Evolutionary conservation across 2,888 invertebrate genomes (phyloP), one percentile per base, ranked within the genome.

Genomic region (Lamellibrachia satsuma): DNA sequence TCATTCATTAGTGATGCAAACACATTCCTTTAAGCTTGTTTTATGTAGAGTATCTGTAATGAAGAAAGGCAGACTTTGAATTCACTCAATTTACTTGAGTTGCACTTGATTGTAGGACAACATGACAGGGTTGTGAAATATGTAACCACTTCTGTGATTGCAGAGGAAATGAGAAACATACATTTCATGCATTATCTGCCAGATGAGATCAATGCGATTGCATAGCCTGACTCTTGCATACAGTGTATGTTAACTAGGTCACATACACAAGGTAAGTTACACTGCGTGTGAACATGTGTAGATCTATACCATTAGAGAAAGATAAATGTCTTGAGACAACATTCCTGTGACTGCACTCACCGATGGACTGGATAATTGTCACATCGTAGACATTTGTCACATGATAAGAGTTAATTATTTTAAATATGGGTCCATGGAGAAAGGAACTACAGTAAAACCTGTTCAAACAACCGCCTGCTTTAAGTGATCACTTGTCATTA

Each of bases 261-360:
- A 75, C 75, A 75, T 22, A 75, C 75, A 75, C 75, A 75, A 75
- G n/a, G 75, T 75, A 75, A n/a, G 75, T 75, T 75, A 75, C 75
- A 75, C n/a, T 15, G 75, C 75, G 75, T 22, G 75, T 75, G 75
- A 75, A 75, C 75, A 75, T n/a, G 75, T 6, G 22, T 75, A 75
- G 75, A 75, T 75, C 22, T 3, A 75, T 22, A 75, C 75, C 75
- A 75, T 22, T 75, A 75, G 75, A 75, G 75, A 75, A 75, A 75
- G 75, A 75, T 75, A 75, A 75, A 75, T 75, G 75, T 75, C 75
- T 75, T 75, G 15, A 75, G 75, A 75, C 6, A 75, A 75, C 75
- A 75, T 75, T 75, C 75, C 75, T 75, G 22, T 75, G 11, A 75
- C 22, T 6, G n/a, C 1, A n/a, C n/a, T 75, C 75, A 1, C 15